Evolutionary conservation across 2,797 vertebrate genomes (phyloP).

Genomic region (Falco cherrug): DNA sequence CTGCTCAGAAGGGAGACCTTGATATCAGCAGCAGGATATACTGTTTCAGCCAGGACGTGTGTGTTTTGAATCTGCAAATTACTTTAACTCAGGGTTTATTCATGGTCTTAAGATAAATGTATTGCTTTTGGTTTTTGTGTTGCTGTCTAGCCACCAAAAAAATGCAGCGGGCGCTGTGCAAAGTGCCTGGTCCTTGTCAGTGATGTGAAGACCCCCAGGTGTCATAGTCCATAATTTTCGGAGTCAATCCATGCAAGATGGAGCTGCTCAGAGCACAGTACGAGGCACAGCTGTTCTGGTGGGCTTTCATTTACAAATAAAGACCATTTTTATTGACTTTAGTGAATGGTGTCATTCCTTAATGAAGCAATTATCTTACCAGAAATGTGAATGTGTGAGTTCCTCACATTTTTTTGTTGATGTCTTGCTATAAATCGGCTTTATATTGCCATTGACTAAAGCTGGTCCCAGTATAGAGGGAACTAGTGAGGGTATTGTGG

Average conservation of each 20-base stretch:
- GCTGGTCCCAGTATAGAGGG: not conserved
- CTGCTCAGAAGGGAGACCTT: not conserved
- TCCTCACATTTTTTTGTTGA: not conserved
- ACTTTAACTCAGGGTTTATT: not conserved
- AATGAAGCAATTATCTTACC: not conserved
- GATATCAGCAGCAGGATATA: not conserved
- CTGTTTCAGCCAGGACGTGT: not conserved
- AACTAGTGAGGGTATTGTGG: accelerated
- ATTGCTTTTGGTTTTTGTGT: not conserved
- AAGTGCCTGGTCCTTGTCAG: not conserved
- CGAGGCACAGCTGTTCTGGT: not conserved
- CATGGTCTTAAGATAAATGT: not conserved
- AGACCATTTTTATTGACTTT: not conserved
- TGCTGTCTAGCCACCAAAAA: not conserved
- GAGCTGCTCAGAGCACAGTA: not conserved
- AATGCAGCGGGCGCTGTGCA: not conserved
- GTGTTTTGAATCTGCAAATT: not conserved
- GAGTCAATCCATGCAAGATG: not conserved
- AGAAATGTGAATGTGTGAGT: accelerated
- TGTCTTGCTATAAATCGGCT: not conserved
- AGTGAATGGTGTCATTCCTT: not conserved
- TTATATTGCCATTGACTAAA: not conserved
- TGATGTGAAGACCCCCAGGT: not conserved
- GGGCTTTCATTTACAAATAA: not conserved
- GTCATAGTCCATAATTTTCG: accelerated